Base-by-base conservation (phyloP, 2,797 vertebrate genomes). In the Phaenicophaeus curvirostris region DNA sequence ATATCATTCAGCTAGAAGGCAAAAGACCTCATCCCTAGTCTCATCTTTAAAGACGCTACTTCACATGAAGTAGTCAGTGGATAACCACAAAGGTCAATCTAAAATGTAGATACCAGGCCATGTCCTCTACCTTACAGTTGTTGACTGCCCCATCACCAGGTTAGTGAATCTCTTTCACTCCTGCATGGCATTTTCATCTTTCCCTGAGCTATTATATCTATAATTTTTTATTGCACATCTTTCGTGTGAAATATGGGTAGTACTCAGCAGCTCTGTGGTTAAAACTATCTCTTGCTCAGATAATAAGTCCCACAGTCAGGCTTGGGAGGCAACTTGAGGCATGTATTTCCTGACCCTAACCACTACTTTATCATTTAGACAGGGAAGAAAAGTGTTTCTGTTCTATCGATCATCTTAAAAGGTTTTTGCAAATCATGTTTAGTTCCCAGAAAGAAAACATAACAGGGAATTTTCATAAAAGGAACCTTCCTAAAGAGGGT, bases 261-360 rank as follows among this genome's bases (percentile, higher is more conserved):
- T 69, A 69, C 41, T 5, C 37, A 94, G 42, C 58, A 90, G 31
- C 8, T 84, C 31, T 62, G 69, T 81, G 42, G 77, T 66, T 69
- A 59, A 89, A 93, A 20, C 39, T 69, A 35, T 69, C 80, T 84
- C 27, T 59, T 62, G 21, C 12, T 72, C 27, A 73, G 46, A 79
- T 66, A 85, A 6, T 31, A 61, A 68, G 39, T 65, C 14, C 28
- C 27, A 54, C 31, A 8, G 54, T 88, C 73, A 84, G 73, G 54
- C 41, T 25, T 75, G 7, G 35, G n/a, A 65, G 53, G 37, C 33
- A 94, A 18, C 35, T 23, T 65, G 58, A 71, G 57, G 44, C n/a
- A 57, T 62, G 46, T 78, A 46, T 89, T 92, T 94, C 63, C 83
- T 96, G 59, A 89, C 59, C 33, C 39, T 92, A 85, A 87, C 48